A percentile compares a stretch with the other conserved stretches of the same genome.
Evolutionary conservation across 2,113 vertebrate genomes (phyloP).

Genomic region (Microcebus jonahi): DNA sequence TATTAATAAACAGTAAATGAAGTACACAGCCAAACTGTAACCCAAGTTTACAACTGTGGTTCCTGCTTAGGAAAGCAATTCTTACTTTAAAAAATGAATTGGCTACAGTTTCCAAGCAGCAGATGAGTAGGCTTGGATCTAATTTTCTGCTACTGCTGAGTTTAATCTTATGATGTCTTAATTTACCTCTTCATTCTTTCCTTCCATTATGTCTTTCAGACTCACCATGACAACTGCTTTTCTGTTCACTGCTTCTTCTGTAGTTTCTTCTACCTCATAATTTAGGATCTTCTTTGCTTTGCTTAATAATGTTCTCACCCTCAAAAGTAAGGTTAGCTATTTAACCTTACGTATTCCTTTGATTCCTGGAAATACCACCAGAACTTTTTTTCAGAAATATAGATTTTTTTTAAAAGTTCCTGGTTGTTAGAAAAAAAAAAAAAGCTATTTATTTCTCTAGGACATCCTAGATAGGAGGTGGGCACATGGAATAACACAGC

Average conservation of each 20-base stretch:
- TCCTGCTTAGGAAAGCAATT: conserved; percentile 9
- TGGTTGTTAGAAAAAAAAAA: not conserved
- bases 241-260: not conserved
- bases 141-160: conserved; percentile 64
- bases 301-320: not conserved
- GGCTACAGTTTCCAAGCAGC: conserved; percentile 64
- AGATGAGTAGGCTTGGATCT: conserved; percentile 68
- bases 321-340: not conserved
- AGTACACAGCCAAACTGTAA: not conserved
- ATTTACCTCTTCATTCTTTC: conserved; percentile 49
- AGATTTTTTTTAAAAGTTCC: not conserved
- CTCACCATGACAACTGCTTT: conserved; percentile 57
- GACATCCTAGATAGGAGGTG: not conserved
- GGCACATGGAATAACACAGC: not conserved
- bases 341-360: not conserved
- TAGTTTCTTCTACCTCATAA: conserved; percentile 22
- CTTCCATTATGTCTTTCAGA: conserved; percentile 38
- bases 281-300: not conserved
- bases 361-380: not conserved
- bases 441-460: not conserved
- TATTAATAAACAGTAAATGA: not conserved
- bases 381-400: not conserved
- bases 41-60: not conserved
- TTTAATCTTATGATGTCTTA: conserved; percentile 61
- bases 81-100: conserved; percentile 59